Base-by-base conservation (phyloP, 2,888 invertebrate genomes). In the Lycia hirtaria region DNA sequence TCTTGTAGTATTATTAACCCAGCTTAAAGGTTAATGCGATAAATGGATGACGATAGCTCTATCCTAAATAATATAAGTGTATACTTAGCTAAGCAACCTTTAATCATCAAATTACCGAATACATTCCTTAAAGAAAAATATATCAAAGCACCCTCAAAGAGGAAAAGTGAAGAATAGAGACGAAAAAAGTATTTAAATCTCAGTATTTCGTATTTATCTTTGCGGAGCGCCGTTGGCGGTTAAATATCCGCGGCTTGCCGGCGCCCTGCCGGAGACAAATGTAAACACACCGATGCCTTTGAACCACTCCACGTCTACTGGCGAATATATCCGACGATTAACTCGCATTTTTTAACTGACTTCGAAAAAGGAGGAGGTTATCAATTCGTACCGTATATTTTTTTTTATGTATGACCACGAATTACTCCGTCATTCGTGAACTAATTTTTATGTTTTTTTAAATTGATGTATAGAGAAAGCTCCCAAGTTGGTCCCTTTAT, bases 181-280 rank as follows among this genome's bases (percentile, higher is more conserved):
- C 74, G 75, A 80, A 85, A 64, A 84, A 87, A 84, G 82, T 86
- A 87, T 87, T 88, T 85, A 87, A 88, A 87, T 85, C 83, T 78
- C 77, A 74, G 80, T 74, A 76, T 76, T 78, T 84, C 80, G 81
- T 88, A 86, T 88, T 88, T 88, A 83, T 85, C 83, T 87, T 87
- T 80, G 77, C 74, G 73, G 77, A 81, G 75, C 81, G 83, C 85
- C 80, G 74, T 62, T 75, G 79, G 87, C 81, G 82, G 84, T 87
- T 87, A 85, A 87, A 88, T 87, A 87, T 86, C 86, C 81, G 81
- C 76, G 82, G 81, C 74, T 77, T 76, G 78, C 78, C 74, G 71
- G 64, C 74, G 77, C 75, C 75, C 80, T 78, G 74, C 77, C 76
- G 70, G 79, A 85, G 82, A 83, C 84, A 82, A 86, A 85, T 83